A percentile compares a stretch with the other conserved stretches of the same genome.
phyloP scores from a whole-genome alignment of 1,140 invertebrate species.

The Phortica variegata region DNA sequence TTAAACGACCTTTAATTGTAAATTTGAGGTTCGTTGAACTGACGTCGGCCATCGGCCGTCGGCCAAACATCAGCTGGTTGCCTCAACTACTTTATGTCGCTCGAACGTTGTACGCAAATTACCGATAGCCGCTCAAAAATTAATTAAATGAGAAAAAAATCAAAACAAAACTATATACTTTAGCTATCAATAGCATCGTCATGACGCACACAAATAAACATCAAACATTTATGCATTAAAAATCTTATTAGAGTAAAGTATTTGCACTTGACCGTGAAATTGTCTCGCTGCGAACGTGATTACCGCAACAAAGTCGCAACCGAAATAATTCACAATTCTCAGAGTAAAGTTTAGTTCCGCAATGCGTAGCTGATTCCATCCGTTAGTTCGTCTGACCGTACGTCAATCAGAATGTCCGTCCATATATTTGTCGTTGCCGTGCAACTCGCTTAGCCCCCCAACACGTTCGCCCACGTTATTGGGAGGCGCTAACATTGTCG shows the following conservation, averaged over 20 bases:
- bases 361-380: slow-evolving; percentile 24
- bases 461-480: neutral
- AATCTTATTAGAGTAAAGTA: slow-evolving; percentile 37
- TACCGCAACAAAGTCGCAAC: slow-evolving; percentile 33
- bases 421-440: no score
- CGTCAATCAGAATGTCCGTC: no score
- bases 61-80: no score
- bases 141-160: slow-evolving; percentile 19
- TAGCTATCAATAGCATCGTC: slow-evolving; percentile 25
- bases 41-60: no score
- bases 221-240: slow-evolving; percentile 40
- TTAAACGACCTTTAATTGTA: slow-evolving; percentile 32
- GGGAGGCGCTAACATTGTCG: slow-evolving; percentile 1
- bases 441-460: no score
- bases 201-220: slow-evolving; percentile 22
- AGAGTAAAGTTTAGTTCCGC: slow-evolving; percentile 52
- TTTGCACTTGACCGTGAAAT: slow-evolving; percentile 44
- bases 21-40: slow-evolving; percentile 38
- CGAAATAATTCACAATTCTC: no score
- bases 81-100: no score
- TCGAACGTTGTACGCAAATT: slow-evolving; percentile 41
- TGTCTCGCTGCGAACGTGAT: no score
- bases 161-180: no score
- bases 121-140: slow-evolving; percentile 43
- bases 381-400: no score